These are phyloP conservation scores for Eira barbara DNA, from an alignment of 2,113 vertebrate genomes.

Conservation along the genomic window DNA sequence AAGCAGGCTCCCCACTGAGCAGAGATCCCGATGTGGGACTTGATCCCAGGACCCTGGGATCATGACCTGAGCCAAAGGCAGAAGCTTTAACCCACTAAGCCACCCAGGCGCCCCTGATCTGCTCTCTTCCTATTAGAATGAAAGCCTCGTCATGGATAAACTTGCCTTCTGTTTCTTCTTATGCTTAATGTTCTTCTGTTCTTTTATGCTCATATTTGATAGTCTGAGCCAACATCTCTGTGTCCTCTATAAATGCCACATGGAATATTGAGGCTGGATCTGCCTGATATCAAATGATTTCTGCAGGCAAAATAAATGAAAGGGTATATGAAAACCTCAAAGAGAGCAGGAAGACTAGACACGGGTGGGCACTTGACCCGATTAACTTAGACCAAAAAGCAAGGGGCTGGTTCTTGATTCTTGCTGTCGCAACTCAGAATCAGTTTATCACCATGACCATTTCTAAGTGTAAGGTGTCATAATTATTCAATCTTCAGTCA, in stretches of 20 bases:
- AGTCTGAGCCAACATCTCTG: not conserved
- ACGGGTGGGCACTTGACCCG: accelerated
- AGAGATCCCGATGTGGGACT: too few species aligned
- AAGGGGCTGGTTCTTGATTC: not conserved
- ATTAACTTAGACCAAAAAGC: not conserved
- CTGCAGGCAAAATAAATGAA: not conserved
- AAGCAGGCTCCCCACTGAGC: too few species aligned
- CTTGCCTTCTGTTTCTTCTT: not conserved
- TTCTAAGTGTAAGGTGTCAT: not conserved
- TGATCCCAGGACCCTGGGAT: too few species aligned
- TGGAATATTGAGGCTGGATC: not conserved
- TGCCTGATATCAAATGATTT: not conserved
- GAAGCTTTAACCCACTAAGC: too few species aligned
- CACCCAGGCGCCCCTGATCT: too few species aligned
- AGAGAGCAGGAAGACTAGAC: not conserved
- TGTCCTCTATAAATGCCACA: not conserved
- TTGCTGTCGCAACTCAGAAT: not conserved
- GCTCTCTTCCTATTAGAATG: not conserved
- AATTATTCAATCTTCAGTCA: not conserved
- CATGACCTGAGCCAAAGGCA: too few species aligned
- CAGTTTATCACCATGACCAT: not conserved
- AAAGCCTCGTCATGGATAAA: not conserved
- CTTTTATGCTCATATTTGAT: not conserved
- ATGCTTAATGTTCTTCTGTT: not conserved
- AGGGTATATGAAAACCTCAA: accelerated